Evolutionary conservation across 2,113 vertebrate genomes (phyloP), one percentile per base, ranked within the genome.

Genomic region (Synodontis membranacea): DNA sequence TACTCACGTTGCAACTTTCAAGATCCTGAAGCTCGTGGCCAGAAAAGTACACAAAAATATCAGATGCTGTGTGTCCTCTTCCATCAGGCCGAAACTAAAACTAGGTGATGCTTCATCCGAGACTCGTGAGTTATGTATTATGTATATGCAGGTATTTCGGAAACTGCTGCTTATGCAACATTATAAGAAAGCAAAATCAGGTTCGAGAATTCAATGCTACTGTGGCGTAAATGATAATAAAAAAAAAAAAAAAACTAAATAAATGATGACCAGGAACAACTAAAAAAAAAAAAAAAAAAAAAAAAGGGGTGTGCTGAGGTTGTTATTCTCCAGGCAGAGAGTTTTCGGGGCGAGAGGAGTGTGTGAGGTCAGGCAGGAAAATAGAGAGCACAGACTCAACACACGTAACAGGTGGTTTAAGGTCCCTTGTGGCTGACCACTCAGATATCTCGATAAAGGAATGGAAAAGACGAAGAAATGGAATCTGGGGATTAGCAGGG

Each of bases 401-500:
- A 52, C 31, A 70, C 10, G 28, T 37, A 86, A 44, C 60, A 44
- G 74, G 80, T 79, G 74, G 64, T 54, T 79, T 52, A 7, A 72
- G 75, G 80, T 84, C 81, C 70, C 46, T 5, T 54, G 70, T 78
- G 89, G 86, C 25, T n/a, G 74, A 74, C 46, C 60, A 64, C 68
- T 72, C 48, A 44, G 87, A 78, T 34, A 66, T 79, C 78, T 74
- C 6, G 68, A 80, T 39, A 80, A 50, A 19, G 58, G 80, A 90
- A 66, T 48, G 42, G 25, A 52, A 80, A 76, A 80, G 15, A 46
- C 4, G 42, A 23, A 86, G 84, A 86, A 89, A 86, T 84, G 23
- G 82, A 84, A 90, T 83, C 62, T 87, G 54, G 50, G 82, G 82
- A 89, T 86, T 82, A 89, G 84, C 37, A 68, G 23, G n/a, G 84